Evolutionary conservation across 2,888 invertebrate genomes (phyloP).

Genomic region (Notodonta ziczac): DNA sequence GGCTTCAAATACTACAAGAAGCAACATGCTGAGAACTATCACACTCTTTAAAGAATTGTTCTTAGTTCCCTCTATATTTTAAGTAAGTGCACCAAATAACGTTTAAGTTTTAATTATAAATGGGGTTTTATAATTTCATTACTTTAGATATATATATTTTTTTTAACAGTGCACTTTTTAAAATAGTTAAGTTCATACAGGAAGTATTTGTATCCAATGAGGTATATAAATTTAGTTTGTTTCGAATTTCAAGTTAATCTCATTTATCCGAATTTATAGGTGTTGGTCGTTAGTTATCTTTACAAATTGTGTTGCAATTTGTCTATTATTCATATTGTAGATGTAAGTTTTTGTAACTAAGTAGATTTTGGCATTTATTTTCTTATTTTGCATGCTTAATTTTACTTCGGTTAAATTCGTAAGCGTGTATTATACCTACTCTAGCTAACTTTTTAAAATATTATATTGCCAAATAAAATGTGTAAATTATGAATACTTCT

Average conservation of each 20-base stretch:
- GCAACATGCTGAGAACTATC: conserved; percentile 93
- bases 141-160: conserved; percentile 17
- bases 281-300: conserved; percentile 36
- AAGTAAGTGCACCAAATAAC: conserved; percentile 67
- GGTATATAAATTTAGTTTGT: conserved; percentile 25
- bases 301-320: conserved; percentile 26
- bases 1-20: conserved; percentile 95
- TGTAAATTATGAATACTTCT: conserved; percentile 32
- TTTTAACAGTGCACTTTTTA: conserved; percentile 36
- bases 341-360: conserved; percentile 29
- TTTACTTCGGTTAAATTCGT: conserved; percentile 17
- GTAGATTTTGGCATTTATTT: conserved; percentile 47
- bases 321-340: conserved; percentile 24
- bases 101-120: conserved; percentile 36
- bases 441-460: conserved; percentile 17
- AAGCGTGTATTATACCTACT: conserved; percentile 9
- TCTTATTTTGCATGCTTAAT: conserved; percentile 36
- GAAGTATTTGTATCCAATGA: conserved; percentile 15
- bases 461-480: conserved; percentile 26
- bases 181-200: conserved; percentile 23
- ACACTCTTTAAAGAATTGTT: conserved; percentile 89
- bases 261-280: conserved; percentile 34
- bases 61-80: conserved; percentile 40
- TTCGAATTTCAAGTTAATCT: conserved; percentile 25
- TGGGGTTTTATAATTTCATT: conserved; percentile 30